These are phyloP conservation scores for Drosophila ustulata DNA, from an alignment of 2,888 invertebrate species.

Conservation along the genomic window DNA sequence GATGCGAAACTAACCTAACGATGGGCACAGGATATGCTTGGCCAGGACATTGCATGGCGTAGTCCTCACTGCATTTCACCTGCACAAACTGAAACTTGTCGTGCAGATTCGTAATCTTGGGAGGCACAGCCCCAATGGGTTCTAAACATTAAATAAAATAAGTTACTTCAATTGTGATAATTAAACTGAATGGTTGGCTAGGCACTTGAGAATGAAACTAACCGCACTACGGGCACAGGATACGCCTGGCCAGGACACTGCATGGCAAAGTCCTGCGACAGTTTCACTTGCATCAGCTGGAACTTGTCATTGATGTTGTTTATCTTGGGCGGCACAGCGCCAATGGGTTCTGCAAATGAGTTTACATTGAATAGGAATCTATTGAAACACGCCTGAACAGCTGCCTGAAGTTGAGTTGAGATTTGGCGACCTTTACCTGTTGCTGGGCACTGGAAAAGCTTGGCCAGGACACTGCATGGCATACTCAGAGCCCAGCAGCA, in stretches of 20 bases:
- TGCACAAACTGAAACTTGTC: slow-evolving; percentile 85
- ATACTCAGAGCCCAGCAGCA: slow-evolving; percentile 85
- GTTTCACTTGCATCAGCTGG: slow-evolving; percentile 72
- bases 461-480: slow-evolving; percentile 91
- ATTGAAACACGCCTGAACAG: slow-evolving; percentile 17
- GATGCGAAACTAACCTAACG: slow-evolving; percentile 86
- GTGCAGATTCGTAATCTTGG: slow-evolving; percentile 87
- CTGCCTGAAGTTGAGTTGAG: slow-evolving; percentile 91
- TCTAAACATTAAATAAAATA: slow-evolving; percentile 68
- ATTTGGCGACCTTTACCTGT: slow-evolving; percentile 87
- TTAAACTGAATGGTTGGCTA: slow-evolving; percentile 34
- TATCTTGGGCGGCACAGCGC: slow-evolving; percentile 88
- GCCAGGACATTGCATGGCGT: slow-evolving; percentile 90
- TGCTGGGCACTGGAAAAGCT: slow-evolving; percentile 89
- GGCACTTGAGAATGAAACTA: slow-evolving; percentile 28
- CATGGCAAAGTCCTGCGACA: slow-evolving; percentile 87
- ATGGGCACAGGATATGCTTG: slow-evolving; percentile 91
- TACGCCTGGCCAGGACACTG: slow-evolving; percentile 91
- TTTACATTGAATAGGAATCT: neutral
- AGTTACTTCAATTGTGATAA: neutral
- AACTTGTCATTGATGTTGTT: slow-evolving; percentile 86
- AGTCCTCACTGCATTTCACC: slow-evolving; percentile 85
- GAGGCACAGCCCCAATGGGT: slow-evolving; percentile 86
- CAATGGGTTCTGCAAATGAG: slow-evolving; percentile 83
- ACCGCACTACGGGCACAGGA: slow-evolving; percentile 90